Evolutionary conservation across 2,797 vertebrate species (phyloP).

Genomic region (Botia almorhae): DNA sequence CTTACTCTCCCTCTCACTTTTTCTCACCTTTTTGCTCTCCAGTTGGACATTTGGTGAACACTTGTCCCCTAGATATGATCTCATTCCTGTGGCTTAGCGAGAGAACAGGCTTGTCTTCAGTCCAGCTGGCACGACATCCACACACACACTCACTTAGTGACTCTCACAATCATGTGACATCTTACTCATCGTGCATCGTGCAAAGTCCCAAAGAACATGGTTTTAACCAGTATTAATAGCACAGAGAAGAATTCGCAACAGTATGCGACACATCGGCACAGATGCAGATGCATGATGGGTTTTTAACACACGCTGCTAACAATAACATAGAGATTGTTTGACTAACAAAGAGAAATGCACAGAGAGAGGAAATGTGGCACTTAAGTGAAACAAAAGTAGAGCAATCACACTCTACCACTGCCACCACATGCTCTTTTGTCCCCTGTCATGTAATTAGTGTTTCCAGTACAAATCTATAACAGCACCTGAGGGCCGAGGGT

Average conservation of each 20-base stretch:
- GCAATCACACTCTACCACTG: background rate
- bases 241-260: background rate
- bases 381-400: background rate
- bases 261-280: background rate
- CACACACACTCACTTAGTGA: conserved; percentile 21
- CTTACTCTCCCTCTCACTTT: background rate
- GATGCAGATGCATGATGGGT: background rate
- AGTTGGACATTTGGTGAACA: conserved; percentile 67
- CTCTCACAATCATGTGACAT: conserved; percentile 8
- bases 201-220: background rate
- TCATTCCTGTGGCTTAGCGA: conserved; percentile 57
- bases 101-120: conserved; percentile 38
- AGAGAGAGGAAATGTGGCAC: background rate
- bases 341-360: conserved; percentile 18
- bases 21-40: conserved; percentile 16
- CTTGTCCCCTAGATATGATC: conserved; percentile 58
- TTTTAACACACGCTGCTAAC: background rate
- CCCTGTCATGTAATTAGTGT: conserved; percentile 40
- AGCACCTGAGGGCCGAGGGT: conserved; percentile 28
- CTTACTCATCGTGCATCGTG: conserved; percentile 10
- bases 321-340: background rate
- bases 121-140: conserved; percentile 58
- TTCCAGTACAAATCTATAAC: conserved; percentile 39
- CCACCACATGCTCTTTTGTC: conserved; percentile 1
- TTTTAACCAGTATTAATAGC: background rate